Evolutionary conservation across 2,888 invertebrate species (phyloP).

Genomic region (Netelia melanura): DNA sequence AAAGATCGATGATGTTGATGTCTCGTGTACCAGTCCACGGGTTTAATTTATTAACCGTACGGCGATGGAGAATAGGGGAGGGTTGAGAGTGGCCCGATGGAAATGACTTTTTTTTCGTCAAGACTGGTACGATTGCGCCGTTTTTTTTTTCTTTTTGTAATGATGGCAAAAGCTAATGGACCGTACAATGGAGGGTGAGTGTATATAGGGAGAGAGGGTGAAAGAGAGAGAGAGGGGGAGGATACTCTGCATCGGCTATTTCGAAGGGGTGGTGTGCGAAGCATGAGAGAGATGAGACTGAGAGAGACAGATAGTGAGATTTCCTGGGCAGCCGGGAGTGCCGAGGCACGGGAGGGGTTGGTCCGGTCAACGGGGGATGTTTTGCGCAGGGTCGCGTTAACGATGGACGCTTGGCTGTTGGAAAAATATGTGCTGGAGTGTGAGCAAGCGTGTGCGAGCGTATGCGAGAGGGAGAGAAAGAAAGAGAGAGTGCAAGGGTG

Average conservation of each 20-base stretch:
- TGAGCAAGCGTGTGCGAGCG: not conserved
- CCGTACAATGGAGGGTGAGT: slow-evolving; percentile 23
- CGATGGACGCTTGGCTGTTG: slow-evolving; percentile 49
- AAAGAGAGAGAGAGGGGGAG: not conserved
- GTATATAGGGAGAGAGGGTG: slow-evolving; percentile 24
- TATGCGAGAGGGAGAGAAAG: not conserved
- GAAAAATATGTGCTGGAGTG: slow-evolving; percentile 44
- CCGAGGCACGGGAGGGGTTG: slow-evolving; percentile 7
- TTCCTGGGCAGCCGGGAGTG: not conserved
- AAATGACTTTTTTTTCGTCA: slow-evolving; percentile 28
- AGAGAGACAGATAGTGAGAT: not conserved
- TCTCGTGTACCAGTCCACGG: not conserved
- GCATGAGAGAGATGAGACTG: slow-evolving; percentile 32
- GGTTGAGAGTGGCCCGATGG: not conserved
- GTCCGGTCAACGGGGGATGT: slow-evolving; percentile 30
- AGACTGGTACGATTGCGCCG: slow-evolving; percentile 20
- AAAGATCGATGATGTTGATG: too few relatives aligned
- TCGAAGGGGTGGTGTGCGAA: slow-evolving; percentile 16
- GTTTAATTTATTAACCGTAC: slow-evolving; percentile 21
- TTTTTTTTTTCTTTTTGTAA: slow-evolving; percentile 27
- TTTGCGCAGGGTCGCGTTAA: slow-evolving; percentile 56
- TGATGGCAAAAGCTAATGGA: slow-evolving; percentile 62
- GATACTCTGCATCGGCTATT: slow-evolving; percentile 38
- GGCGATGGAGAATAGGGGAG: slow-evolving; percentile 23
- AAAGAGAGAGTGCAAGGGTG: not conserved